These are phyloP conservation scores for Thumatha senex DNA, from an alignment of 2,888 invertebrate species.

Conservation along the genomic window DNA sequence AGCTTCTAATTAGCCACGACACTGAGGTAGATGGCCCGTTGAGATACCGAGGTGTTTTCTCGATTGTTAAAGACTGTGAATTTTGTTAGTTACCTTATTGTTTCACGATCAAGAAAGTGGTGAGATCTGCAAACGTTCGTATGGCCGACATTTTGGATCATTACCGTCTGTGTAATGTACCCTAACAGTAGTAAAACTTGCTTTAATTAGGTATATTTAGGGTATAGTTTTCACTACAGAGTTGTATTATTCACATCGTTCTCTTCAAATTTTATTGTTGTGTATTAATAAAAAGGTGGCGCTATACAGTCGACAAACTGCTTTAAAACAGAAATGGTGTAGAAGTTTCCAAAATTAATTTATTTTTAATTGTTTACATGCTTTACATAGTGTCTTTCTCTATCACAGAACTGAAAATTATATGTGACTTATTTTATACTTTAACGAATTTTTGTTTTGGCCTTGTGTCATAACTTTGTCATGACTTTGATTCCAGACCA, in stretches of 20 bases:
- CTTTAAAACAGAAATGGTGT: conserved; percentile 4
- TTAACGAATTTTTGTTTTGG: no score
- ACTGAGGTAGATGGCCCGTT: conserved; percentile 68
- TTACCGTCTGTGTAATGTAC: conserved; percentile 26
- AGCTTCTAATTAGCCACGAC: conserved; percentile 62
- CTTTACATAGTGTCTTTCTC: no score
- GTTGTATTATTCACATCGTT: conserved; percentile 13
- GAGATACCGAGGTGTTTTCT: conserved; percentile 66
- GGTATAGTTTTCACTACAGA: conserved; percentile 5
- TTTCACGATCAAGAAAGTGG: conserved; percentile 51
- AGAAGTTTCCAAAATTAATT: no score
- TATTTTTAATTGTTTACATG: no score
- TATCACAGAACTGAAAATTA: no score
- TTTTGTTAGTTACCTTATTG: conserved; percentile 47
- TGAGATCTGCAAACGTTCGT: conserved; percentile 28
- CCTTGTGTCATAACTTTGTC: no score
- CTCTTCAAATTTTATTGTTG: conserved; percentile 9
- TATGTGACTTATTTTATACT: no score
- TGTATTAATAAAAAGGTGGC: conserved; percentile 3
- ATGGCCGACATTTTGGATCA: conserved; percentile 33
- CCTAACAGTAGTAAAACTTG: conserved; percentile 16
- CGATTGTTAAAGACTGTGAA: conserved; percentile 67
- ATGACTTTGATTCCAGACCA: no score
- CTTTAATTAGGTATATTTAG: conserved; percentile 15
- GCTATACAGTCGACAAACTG: conserved; percentile 4